Percentiles rank a stretch among this genome's conserved stretches.
phyloP scores from a whole-genome alignment of 2,888 invertebrate genomes.

The Acronicta psi region DNA sequence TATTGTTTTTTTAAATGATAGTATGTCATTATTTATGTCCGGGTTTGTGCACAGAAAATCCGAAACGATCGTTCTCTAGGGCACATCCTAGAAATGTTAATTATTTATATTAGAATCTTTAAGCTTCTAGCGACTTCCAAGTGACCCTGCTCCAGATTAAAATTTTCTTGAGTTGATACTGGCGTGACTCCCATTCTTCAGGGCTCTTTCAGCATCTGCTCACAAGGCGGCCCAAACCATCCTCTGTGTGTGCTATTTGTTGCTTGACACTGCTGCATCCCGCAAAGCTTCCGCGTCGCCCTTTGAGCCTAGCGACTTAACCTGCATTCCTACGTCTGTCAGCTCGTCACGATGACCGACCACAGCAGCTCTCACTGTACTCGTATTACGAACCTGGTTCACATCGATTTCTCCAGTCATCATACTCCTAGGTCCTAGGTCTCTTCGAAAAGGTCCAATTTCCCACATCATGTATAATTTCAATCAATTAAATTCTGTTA shows the following conservation, averaged over 20 bases:
- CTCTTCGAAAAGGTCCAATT: too few species aligned
- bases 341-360: slow-evolving; percentile 30
- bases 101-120: too few species aligned
- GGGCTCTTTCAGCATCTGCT: too few species aligned
- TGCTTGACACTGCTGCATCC: slow-evolving; percentile 51
- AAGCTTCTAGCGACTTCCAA: too few species aligned
- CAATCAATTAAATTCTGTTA: not conserved
- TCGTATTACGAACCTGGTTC: slow-evolving; percentile 23
- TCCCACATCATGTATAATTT: not conserved
- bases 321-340: slow-evolving; percentile 53
- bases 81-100: too few species aligned
- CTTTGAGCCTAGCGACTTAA: slow-evolving; percentile 67
- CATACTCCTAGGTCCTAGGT: not conserved
- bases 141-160: too few species aligned
- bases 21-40: not conserved
- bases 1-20: not conserved
- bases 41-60: too few species aligned
- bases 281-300: slow-evolving; percentile 50
- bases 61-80: too few species aligned
- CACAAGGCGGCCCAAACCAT: too few species aligned
- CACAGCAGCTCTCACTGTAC: slow-evolving; percentile 32
- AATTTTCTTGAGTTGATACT: not conserved
- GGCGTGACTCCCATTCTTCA: not conserved
- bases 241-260: slow-evolving; percentile 52
- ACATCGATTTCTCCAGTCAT: slow-evolving; percentile 5